Percentiles rank a stretch among this genome's conserved stretches.
Conservation (phyloP, 2,113 vertebrate species). For the Centropus bengalensis region DNA sequence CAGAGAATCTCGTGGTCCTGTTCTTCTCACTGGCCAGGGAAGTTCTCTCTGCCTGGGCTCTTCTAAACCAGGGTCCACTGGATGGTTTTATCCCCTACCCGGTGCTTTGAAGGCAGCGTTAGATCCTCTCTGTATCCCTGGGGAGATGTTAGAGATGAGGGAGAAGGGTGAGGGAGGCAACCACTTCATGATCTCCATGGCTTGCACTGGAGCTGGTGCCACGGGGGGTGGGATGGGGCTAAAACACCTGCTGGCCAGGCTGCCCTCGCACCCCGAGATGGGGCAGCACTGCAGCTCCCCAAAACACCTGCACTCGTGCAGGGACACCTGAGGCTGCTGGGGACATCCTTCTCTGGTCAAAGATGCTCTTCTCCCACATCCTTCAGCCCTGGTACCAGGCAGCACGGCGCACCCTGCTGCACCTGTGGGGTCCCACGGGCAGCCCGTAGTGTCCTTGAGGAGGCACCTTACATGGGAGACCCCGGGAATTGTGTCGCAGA, state of each 20-base stretch:
- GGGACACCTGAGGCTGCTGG: background rate
- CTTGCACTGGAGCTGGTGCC: background rate
- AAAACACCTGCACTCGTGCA: background rate
- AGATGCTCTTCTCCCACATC: background rate
- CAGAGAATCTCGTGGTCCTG: background rate
- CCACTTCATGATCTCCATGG: background rate
- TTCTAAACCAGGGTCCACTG: background rate
- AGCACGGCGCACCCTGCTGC: accelerated
- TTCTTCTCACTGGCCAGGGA: background rate
- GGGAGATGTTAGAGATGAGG: background rate
- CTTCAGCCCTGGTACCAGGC: background rate
- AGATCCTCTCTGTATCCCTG: background rate
- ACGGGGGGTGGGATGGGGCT: no score
- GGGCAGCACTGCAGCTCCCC: background rate
- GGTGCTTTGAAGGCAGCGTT: background rate
- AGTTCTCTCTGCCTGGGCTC: background rate
- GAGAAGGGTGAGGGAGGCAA: background rate
- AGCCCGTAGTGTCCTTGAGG: background rate
- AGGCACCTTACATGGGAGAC: background rate
- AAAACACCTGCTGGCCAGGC: background rate
- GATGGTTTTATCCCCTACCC: background rate
- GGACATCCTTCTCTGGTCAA: background rate
- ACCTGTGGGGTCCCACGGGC: background rate
- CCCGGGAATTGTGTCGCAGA: background rate
- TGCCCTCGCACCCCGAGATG: accelerated